Evolutionary conservation across 1,140 invertebrate species (phyloP), one percentile per base, ranked within the genome.

Genomic region (Platyura marginata): DNA sequence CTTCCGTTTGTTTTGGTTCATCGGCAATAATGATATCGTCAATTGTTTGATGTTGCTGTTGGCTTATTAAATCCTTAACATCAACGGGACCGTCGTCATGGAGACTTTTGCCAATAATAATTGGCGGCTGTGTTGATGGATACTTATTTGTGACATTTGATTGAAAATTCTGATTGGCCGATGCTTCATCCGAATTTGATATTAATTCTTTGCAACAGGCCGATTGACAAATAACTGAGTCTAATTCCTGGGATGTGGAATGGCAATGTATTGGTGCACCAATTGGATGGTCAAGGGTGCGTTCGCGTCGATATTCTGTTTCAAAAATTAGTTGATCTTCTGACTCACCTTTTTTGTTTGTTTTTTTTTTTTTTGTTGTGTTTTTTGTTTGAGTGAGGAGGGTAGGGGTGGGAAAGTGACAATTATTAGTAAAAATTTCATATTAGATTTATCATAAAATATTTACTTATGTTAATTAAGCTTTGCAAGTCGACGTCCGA

Each of bases 1-100:
- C n/a, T n/a, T n/a, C n/a, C n/a, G n/a, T n/a, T 38, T 20, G 18
- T 19, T 23, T 35, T 8, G 21, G 21, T 11, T 35, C 19, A 10
- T 44, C 40, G n/a, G 47, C 44, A 1, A 37, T 44, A 40, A 50
- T 51, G 3, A 21, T 19, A 10, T 45, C 47, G 5, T 25, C 8
- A 15, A 42, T 36, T 20, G 35, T 23, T 16, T 32, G 41, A 20
- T 42, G 32, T 29, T 46, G 37, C 13, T 41, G 21, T 21, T 51
- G 38, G 18, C 48, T 47, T 11, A 51, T 18, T 9, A 43, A 44
- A 35, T 2, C 44, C 40, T 13, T 44, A 22, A 4, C 41, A 39
- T 32, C 15, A 13, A 10, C 32, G 21, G 9, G 45, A 40, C 10
- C 29, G 32, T 38, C 10, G 34, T 41, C 20, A 19, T 11, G 11